These are phyloP conservation scores for Salvelinus fontinalis DNA, from an alignment of 2,113 vertebrate species.

Conservation along the genomic window DNA sequence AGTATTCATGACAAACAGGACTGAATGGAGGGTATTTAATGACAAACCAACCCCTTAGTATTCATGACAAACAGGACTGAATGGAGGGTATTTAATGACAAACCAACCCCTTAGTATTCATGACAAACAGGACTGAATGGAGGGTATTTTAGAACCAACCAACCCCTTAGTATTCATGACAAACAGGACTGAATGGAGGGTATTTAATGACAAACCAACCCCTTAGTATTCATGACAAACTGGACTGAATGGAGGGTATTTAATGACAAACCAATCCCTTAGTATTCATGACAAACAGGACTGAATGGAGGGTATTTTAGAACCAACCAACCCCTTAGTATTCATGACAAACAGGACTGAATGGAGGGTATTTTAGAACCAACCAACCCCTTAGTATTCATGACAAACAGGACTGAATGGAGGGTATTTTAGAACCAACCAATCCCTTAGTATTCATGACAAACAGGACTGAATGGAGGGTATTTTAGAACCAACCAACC, in stretches of 20 bases:
- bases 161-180: slow-evolving; percentile 22
- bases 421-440: slow-evolving; percentile 31
- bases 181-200: neutral
- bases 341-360: too few species aligned
- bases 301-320: too few species aligned
- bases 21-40: slow-evolving; percentile 27
- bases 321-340: too few species aligned
- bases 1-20: too few species aligned
- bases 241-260: too few species aligned
- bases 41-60: neutral
- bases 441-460: slow-evolving; percentile 22
- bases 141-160: slow-evolving; percentile 31
- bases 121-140: slow-evolving; percentile 29
- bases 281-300: too few species aligned
- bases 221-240: too few species aligned
- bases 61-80: too few species aligned
- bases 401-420: slow-evolving; percentile 29
- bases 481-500: too few species aligned
- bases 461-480: neutral
- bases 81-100: slow-evolving; percentile 26
- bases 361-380: slow-evolving; percentile 26
- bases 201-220: too few species aligned
- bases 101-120: slow-evolving; percentile 13
- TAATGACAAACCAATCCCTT: too few species aligned
- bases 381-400: slow-evolving; percentile 11